Evolutionary conservation across 2,113 vertebrate species (phyloP), one percentile per base, ranked within the genome.

Genomic region (Istiophorus platypterus): DNA sequence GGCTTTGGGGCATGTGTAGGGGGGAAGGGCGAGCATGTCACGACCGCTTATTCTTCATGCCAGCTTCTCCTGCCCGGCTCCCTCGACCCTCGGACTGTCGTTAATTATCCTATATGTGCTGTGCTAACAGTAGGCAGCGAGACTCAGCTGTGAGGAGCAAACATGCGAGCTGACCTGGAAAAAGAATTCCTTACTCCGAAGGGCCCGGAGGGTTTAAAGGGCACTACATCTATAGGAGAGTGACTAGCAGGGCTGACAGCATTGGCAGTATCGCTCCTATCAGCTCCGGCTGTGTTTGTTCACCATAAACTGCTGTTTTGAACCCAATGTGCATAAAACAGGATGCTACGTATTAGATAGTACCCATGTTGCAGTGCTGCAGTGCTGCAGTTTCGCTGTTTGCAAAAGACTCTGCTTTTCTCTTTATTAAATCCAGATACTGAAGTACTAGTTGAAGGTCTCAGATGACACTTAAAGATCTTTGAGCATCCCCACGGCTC

Each of bases 151-250:
- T 71, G 74, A 83, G 81, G 70, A 47, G 84, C 85, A 78, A 87
- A 83, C 63, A 76, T 81, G 90, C 22, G 76, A 91, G 86, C 52
- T 94, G 94, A 95, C 94, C 94, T 93, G 91, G 91, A 95, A 95
- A 89, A 91, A 76, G 34, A 76, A 89, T 63, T 83, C 66, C 82
- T 82, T 80, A 72, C 74, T 85, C 49, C 10, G 14, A 56, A 26
- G 39, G 51, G 73, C 87, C 87, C 41, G 0, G 56, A 78, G 89
- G 91, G 80, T 75, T 81, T 84, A 39, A 61, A 86, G 82, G 89
- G 63, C 75, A 31, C 59, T 62, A 31, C 27, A 22, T 5, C 2
- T 86, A 80, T 62, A 70, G 73, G 31, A 71, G 31, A 72, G 29
- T 1, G 49, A 15, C 69, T 59, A 77, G 71, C 72, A 68, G 61